These are phyloP conservation scores for Engraulis encrasicolus DNA, from an alignment of 2,113 vertebrate genomes.

Conservation along the genomic window DNA sequence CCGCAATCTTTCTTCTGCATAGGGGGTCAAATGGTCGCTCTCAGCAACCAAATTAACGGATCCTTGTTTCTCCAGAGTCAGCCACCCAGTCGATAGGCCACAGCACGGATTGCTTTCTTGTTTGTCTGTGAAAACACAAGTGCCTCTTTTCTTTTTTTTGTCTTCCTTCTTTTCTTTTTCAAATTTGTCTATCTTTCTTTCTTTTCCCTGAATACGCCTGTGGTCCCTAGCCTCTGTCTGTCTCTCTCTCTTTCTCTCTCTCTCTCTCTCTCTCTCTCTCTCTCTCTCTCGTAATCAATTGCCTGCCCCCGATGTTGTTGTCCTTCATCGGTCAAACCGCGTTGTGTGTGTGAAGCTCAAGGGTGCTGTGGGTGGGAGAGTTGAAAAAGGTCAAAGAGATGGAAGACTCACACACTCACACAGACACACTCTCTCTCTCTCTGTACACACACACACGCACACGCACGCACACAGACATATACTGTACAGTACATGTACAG, in stretches of 20 bases:
- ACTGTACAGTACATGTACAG: too few species aligned
- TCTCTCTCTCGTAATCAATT: not conserved
- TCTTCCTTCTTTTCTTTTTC: not conserved
- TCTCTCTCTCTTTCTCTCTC: not conserved
- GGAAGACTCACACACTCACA: not conserved
- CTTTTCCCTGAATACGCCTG: not conserved
- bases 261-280: not conserved
- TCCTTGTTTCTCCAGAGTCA: not conserved
- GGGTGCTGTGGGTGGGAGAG: not conserved
- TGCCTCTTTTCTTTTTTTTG: not conserved
- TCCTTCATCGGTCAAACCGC: not conserved
- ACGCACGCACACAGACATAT: not conserved
- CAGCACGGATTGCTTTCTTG: not conserved
- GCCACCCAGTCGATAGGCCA: not conserved
- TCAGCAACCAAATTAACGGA: not conserved
- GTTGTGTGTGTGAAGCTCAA: not conserved
- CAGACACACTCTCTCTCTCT: too few species aligned
- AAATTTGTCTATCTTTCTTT: not conserved
- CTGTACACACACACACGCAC: not conserved
- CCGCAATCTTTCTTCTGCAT: too few species aligned
- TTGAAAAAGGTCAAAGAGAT: not conserved
- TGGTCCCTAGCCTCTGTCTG: not conserved
- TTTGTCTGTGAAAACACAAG: slow-evolving; percentile 10
- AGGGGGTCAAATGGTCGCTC: not conserved
- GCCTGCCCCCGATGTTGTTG: not conserved